Base-by-base conservation (phyloP, 2,113 vertebrate species). In the Lagopus leucura region DNA sequence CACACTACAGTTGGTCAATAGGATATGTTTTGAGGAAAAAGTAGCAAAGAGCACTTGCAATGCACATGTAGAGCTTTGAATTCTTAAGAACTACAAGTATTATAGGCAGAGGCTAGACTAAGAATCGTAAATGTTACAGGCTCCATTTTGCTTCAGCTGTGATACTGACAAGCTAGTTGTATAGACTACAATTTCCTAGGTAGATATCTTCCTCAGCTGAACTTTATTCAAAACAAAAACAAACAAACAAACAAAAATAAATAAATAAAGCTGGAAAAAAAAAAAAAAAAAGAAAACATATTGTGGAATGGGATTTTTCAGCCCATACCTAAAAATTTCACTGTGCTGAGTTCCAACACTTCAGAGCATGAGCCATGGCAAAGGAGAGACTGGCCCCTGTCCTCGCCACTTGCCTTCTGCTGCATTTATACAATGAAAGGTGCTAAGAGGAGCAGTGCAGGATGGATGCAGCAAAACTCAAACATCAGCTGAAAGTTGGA, bases 1-100 rank as follows among this genome's bases (percentile, higher is more conserved):
- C 73, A 86, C 34, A 34, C 80, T 0, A 0, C 88, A 95, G 78
- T 90, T 96, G 93, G 90, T 95, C 94, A 95, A 19, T 52, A 84
- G 92, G 92, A 88, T 94, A 11, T 11, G 64, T 86, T 96, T 88
- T 36, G 86, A 90, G 79, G 70, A 64, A 86, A 30, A 63, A 61
- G 58, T 8, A 61, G 60, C 32, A 50, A 86, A 90, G 76, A 43
- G 90, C 82, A 24, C 38, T 61, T 90, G 65, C 47, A 77, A 90
- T 93, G 73, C 80, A 74, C 69, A 86, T 83, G 85, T 6, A 88
- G 57, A 78, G 76, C 76, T 94, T 88, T 88, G 94, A 95, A 92
- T 92, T 76, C 38, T 78, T 40, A 60, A 82, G 74, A 93, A 71
- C 79, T 48, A 2, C 0, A 1, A 38, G 74, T 86, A 11, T 40